Base-by-base conservation (phyloP, 2,888 invertebrate genomes). In the Linyphia triangularis region DNA sequence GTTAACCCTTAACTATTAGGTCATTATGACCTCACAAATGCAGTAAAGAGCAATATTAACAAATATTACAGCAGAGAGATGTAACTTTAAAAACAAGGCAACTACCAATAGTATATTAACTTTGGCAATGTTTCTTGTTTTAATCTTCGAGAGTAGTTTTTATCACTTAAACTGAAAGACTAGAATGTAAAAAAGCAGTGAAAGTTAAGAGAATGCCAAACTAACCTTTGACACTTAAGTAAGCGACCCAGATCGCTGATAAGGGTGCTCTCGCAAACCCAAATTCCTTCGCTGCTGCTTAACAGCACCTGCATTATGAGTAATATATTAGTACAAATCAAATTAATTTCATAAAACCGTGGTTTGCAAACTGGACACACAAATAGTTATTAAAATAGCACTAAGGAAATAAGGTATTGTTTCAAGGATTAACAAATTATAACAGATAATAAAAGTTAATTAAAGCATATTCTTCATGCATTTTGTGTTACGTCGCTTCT, bases 181-280 rank as follows among this genome's bases (percentile, higher is more conserved):
- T 84, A 84, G 84, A 84, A 28, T 84, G 83, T 63, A 75, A 67
- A 28, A 81, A 81, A 81, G 81, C 81, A 81, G 30, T 84, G 33
- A 59, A 78, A 28, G 30, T 65, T 73, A 84, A 75, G 65, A 70
- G 72, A 59, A 72, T 22, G 59, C 63, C 72, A 75, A 82, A 88
- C 88, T 88, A 78, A 88, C 88, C 88, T 88, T 88, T 77, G 63
- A 82, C 65, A 81, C 75, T 88, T 91, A 94, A 93, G 95, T 95
- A 95, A 96, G 96, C 96, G 94, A 94, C 94, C 96, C 96, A 94
- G 97, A 96, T 95, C 98, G 97, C 95, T 97, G 97, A 95, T 98
- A 98, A 94, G 98, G 98, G 96, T 98, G 98, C 94, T 98, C 97
- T 95, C 98, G 95, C 94, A 96, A 96, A 94, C 96, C 95, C 94